These are phyloP conservation scores for Osmerus mordax DNA, from an alignment of 2,113 vertebrate genomes.

Conservation along the genomic window DNA sequence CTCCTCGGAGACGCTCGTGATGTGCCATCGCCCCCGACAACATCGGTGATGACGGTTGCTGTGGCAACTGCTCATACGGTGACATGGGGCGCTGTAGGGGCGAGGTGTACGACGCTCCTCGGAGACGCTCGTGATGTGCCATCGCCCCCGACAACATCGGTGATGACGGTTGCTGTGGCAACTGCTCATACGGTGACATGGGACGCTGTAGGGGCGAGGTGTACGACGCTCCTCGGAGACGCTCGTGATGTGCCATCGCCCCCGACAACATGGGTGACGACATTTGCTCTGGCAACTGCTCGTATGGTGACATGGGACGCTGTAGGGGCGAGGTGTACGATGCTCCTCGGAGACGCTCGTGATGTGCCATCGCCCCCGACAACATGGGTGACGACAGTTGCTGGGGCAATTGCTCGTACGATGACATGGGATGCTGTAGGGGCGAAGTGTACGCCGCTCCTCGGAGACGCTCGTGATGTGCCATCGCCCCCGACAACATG, in stretches of 20 bases:
- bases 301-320: slow-evolving; percentile 50
- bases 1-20: slow-evolving; percentile 50
- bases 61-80: slow-evolving; percentile 42
- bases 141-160: slow-evolving; percentile 57
- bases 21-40: slow-evolving; percentile 58
- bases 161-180: slow-evolving; percentile 40
- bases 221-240: slow-evolving; percentile 53
- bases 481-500: slow-evolving; percentile 54
- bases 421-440: slow-evolving; percentile 46
- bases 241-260: slow-evolving; percentile 59
- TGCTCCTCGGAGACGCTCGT: slow-evolving; percentile 51
- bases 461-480: slow-evolving; percentile 51
- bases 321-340: slow-evolving; percentile 53
- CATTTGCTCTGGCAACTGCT: slow-evolving; percentile 32
- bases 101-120: slow-evolving; percentile 54
- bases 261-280: slow-evolving; percentile 54
- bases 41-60: slow-evolving; percentile 49
- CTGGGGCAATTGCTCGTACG: slow-evolving; percentile 44
- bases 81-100: slow-evolving; percentile 47
- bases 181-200: slow-evolving; percentile 44
- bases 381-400: slow-evolving; percentile 51
- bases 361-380: slow-evolving; percentile 56
- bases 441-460: slow-evolving; percentile 56
- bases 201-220: slow-evolving; percentile 48
- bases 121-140: slow-evolving; percentile 53